Conservation (phyloP, 2,888 invertebrate species). For the Lepidochrysops patricia region DNA sequence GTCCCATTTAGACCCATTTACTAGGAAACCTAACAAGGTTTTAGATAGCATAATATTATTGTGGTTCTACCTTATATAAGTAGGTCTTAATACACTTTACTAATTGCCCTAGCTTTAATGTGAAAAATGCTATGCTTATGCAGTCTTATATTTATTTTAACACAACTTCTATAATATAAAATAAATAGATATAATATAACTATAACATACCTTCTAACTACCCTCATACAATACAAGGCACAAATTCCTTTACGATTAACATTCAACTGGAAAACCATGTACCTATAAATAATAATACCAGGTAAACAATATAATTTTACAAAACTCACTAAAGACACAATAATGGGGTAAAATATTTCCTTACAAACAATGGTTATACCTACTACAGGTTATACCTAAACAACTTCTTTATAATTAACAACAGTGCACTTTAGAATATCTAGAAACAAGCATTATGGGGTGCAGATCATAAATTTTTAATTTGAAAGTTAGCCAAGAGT, state of each 20-base stretch:
- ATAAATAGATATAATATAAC: conserved; percentile 6
- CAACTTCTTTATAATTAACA: background rate
- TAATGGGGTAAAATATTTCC: background rate
- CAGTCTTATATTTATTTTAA: conserved; percentile 7
- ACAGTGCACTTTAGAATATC: background rate
- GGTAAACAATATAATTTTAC: too few species aligned
- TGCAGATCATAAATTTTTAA: background rate
- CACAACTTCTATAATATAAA: background rate
- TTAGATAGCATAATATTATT: too few species aligned
- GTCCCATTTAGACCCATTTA: too few species aligned
- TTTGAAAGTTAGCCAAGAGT: background rate
- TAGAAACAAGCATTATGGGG: background rate
- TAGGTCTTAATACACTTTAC: background rate
- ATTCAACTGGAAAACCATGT: background rate
- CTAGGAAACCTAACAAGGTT: background rate
- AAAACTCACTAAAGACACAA: too few species aligned
- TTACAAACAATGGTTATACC: background rate
- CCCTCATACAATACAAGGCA: background rate
- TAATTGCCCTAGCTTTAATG: background rate
- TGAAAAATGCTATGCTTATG: background rate
- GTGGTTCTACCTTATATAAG: too few species aligned
- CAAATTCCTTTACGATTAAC: background rate
- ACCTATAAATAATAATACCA: background rate
- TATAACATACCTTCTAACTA: background rate
- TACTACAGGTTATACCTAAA: background rate